phyloP scores from a whole-genome alignment of 2,797 vertebrate genomes.

The Peromyscus attwateri region DNA sequence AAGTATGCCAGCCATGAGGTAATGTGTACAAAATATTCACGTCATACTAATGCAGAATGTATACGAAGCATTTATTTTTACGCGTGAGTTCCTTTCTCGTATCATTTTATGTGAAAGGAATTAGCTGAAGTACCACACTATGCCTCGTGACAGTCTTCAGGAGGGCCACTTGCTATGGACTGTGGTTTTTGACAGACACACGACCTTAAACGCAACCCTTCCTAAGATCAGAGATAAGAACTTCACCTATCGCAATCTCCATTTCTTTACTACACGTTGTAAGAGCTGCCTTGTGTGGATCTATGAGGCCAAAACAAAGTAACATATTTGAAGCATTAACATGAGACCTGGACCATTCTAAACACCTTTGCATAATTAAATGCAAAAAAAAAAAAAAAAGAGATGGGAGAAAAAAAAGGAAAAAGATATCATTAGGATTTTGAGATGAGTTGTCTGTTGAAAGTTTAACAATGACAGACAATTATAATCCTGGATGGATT shows the following conservation, averaged over 20 bases:
- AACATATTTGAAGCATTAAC: not conserved
- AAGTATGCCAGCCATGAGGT: constrained; percentile 99
- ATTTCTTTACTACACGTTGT: not conserved
- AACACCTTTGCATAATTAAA: not conserved
- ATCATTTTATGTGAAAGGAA: not conserved
- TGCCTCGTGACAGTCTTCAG: not conserved
- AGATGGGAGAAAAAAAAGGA: not conserved
- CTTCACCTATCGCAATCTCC: not conserved
- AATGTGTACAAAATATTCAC: constrained; percentile 84
- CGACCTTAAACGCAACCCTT: not conserved
- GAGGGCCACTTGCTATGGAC: not conserved
- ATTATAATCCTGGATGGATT: constrained; percentile 20
- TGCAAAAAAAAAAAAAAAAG: not conserved
- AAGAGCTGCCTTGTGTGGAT: not conserved
- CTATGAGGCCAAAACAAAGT: not conserved
- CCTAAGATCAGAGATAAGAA: not conserved
- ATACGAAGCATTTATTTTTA: not conserved
- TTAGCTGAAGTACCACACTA: not conserved
- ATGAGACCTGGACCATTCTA: not conserved
- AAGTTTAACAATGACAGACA: not conserved
- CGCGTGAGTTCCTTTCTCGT: not conserved
- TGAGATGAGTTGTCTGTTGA: not conserved
- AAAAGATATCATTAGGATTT: not conserved
- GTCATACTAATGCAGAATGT: constrained; percentile 38
- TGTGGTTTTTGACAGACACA: not conserved